Base-by-base conservation (phyloP, 2,797 vertebrate genomes). In the Lepus oiostolus region DNA sequence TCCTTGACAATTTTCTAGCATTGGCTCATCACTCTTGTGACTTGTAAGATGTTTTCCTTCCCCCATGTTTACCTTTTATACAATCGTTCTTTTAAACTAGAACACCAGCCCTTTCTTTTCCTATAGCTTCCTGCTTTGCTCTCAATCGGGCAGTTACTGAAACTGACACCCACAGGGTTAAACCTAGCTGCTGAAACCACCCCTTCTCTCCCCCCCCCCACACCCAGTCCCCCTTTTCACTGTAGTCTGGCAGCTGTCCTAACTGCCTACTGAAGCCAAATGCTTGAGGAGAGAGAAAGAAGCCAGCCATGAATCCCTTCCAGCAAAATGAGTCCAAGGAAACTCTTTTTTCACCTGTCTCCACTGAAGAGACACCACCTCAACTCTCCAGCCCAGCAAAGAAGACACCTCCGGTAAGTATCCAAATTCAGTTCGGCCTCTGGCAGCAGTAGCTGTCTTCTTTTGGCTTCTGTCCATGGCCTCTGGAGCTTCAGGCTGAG, bases 381-480 rank as follows among this genome's bases (percentile, higher is more conserved):
- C 83, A 2, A 95, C 86, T 93, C 65, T 38, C 81, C 82, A 97
- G 90, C 83, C 70, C 97, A 93, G 96, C 96, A 88, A 93, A 97
- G 97, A 98, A 98, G 96, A 97, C 97, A 94, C 68, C 97, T 93
- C 97, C 94, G 98, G 98, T 98, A 96, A 98, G 98, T 98, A 84
- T 95, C 88, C 88, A 83, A 24, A 95, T 94, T 97, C 42, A 58
- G n/a, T 79, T 75, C 72, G 80, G 38, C 26, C 74, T 92, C 84
- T 93, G 13, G 71, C 12, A 84, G 5, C 67, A 93, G 74, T 24
- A 95, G 58, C 26, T 22, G 72, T 70, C n/a, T 17, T 87, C 71
- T 85, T 79, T 30, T 38, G 42, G 35, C 75, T 94, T 24, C 90
- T 32, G 63, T 95, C 32, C 24, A 93, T 70, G 62, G 85, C 30